Percentiles rank a stretch among this genome's conserved stretches.
Conservation (phyloP, 1,140 invertebrate genomes). For the Drosophila nigromelanica region DNA sequence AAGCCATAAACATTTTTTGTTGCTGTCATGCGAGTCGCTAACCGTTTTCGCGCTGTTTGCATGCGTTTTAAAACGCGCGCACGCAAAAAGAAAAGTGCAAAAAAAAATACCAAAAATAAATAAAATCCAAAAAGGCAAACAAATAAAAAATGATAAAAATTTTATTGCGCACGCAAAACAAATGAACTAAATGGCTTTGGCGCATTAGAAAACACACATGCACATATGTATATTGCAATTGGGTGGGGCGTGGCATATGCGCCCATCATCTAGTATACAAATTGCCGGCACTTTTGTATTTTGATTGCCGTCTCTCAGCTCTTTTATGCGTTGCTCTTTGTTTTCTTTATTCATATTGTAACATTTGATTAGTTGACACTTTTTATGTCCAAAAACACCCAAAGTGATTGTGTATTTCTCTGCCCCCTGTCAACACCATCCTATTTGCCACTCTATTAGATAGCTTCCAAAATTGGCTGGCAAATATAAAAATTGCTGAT, state of each 20-base stretch:
- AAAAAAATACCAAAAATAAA: background rate
- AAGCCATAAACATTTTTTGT: conserved; percentile 74
- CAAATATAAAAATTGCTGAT: conserved; percentile 30
- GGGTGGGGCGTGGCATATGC: conserved; percentile 22
- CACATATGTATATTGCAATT: conserved; percentile 38
- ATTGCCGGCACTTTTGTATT: conserved; percentile 72
- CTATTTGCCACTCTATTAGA: conserved; percentile 3
- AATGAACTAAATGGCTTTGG: conserved; percentile 78
- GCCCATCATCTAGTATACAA: conserved; percentile 53
- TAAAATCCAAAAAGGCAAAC: conserved; percentile 21
- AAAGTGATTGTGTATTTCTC: conserved; percentile 31
- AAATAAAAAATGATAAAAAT: conserved; percentile 81
- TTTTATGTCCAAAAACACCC: conserved; percentile 50
- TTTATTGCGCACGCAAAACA: conserved; percentile 75
- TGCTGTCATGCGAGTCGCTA: conserved; percentile 33
- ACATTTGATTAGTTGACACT: conserved; percentile 80
- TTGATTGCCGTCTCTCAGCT: conserved; percentile 57
- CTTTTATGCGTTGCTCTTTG: conserved; percentile 35
- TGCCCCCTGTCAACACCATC: too few species aligned
- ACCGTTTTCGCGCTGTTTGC: conserved; percentile 68
- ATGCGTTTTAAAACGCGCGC: conserved; percentile 48
- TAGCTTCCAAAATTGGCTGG: conserved; percentile 19
- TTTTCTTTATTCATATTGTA: conserved; percentile 35
- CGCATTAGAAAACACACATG: conserved; percentile 52
- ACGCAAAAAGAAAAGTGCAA: conserved; percentile 9